Conservation (phyloP, 2,113 vertebrate genomes). For the Rhabdomys dilectus region DNA sequence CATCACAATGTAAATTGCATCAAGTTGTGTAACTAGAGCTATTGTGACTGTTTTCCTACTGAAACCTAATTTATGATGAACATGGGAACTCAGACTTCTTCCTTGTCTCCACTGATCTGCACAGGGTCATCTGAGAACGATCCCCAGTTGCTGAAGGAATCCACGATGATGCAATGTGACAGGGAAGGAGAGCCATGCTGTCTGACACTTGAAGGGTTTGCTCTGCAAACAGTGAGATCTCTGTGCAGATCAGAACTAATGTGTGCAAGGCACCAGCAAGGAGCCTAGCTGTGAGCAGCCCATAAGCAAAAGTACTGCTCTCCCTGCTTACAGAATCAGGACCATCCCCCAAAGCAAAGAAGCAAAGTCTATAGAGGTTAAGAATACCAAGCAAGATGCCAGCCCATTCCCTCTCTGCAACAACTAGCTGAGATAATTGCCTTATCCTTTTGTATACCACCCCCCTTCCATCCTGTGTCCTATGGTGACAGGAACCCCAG, state of each 20-base stretch:
- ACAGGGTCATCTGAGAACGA: background rate
- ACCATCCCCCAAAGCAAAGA: background rate
- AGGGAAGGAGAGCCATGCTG: background rate
- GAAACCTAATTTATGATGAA: background rate
- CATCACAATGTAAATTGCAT: background rate
- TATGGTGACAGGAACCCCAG: background rate
- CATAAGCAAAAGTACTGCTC: background rate
- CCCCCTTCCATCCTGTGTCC: background rate
- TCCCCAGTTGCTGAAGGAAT: background rate
- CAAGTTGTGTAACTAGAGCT: background rate
- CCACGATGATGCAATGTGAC: background rate
- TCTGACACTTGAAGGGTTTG: background rate
- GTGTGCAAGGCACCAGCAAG: background rate
- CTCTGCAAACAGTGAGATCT: background rate
- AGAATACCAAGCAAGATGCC: background rate
- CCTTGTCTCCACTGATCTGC: background rate
- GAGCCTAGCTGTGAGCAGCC: background rate
- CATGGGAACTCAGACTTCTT: background rate
- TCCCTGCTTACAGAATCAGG: background rate
- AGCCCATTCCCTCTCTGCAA: background rate
- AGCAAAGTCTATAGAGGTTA: too few species aligned
- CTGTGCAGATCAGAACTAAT: background rate
- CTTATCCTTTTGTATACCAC: background rate
- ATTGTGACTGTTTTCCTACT: background rate
- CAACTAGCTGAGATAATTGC: too few species aligned